Evolutionary conservation across 2,797 vertebrate genomes (phyloP).

Genomic region (Menidia menidia): DNA sequence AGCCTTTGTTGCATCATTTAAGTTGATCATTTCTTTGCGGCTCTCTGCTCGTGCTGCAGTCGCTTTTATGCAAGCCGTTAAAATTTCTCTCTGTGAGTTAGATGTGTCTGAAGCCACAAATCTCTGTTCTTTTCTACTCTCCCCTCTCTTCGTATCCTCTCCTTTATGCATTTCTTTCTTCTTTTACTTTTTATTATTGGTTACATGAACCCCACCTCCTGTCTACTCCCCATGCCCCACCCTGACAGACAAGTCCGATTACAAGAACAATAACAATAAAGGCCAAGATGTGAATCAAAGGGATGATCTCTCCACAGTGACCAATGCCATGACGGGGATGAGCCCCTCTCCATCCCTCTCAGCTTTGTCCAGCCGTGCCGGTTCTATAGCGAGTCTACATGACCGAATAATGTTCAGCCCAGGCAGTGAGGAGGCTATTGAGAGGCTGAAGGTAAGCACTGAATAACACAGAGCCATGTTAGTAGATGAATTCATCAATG

Average conservation of each 20-base stretch:
- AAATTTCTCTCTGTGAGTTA: slow-evolving; percentile 64
- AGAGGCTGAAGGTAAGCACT: slow-evolving; percentile 91
- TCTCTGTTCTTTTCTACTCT: slow-evolving; percentile 79
- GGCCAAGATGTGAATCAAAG: slow-evolving; percentile 87
- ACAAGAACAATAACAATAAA: slow-evolving; percentile 91
- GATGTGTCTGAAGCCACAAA: slow-evolving; percentile 79
- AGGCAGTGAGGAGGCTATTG: slow-evolving; percentile 95
- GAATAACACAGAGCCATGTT: background rate
- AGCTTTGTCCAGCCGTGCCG: slow-evolving; percentile 93
- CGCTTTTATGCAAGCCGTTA: slow-evolving; percentile 41
- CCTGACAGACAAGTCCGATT: slow-evolving; percentile 87
- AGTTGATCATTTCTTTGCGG: slow-evolving; percentile 37
- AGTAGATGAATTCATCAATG: background rate
- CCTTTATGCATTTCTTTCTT: slow-evolving; percentile 54
- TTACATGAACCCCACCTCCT: slow-evolving; percentile 65
- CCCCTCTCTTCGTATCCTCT: slow-evolving; percentile 56
- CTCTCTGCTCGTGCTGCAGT: slow-evolving; percentile 55
- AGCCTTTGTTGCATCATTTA: slow-evolving; percentile 53
- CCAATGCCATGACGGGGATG: slow-evolving; percentile 95
- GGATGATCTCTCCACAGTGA: slow-evolving; percentile 98
- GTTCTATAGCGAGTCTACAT: slow-evolving; percentile 93
- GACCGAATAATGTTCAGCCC: slow-evolving; percentile 97
- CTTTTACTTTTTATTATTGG: slow-evolving; percentile 74
- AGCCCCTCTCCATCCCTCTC: slow-evolving; percentile 96
- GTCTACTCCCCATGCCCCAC: slow-evolving; percentile 46